Conservation (phyloP, 1,140 invertebrate genomes). For the Calephelis virginiensis region DNA sequence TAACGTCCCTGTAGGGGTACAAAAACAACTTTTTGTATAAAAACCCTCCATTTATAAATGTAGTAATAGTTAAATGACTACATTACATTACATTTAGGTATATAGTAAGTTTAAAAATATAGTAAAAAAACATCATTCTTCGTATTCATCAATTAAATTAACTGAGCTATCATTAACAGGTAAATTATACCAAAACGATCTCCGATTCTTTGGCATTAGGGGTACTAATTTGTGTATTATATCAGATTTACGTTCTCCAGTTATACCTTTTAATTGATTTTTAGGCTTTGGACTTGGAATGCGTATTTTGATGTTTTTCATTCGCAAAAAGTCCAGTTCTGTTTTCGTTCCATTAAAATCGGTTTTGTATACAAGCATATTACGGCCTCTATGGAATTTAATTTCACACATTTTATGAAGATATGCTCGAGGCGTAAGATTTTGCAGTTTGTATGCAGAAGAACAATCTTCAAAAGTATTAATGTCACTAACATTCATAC, state of each 20-base stretch:
- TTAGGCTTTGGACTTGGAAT: constrained; percentile 21
- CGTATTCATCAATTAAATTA: constrained; percentile 11
- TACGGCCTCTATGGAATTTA: constrained; percentile 15
- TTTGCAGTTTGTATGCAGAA: constrained; percentile 24
- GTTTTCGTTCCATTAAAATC: constrained; percentile 14
- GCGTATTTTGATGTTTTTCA: constrained; percentile 29
- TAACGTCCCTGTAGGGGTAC: background rate
- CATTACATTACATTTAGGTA: too few species aligned
- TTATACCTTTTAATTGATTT: constrained; percentile 20
- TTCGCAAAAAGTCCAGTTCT: constrained; percentile 23
- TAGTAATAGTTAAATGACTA: too few species aligned
- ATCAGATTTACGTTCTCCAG: constrained; percentile 17
- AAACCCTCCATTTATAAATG: too few species aligned
- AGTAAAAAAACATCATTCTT: constrained; percentile 13
- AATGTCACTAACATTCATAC: constrained; percentile 21
- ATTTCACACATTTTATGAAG: constrained; percentile 24
- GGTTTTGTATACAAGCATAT: constrained; percentile 15
- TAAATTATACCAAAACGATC: constrained; percentile 13
- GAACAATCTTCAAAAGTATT: constrained; percentile 25
- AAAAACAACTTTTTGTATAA: background rate
- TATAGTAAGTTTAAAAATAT: background rate
- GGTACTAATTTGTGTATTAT: constrained; percentile 14
- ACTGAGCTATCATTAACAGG: constrained; percentile 12
- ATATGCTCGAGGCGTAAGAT: constrained; percentile 14
- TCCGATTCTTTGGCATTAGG: constrained; percentile 21